Base-by-base conservation (phyloP, 2,888 invertebrate species). In the Nebria brevicollis region DNA sequence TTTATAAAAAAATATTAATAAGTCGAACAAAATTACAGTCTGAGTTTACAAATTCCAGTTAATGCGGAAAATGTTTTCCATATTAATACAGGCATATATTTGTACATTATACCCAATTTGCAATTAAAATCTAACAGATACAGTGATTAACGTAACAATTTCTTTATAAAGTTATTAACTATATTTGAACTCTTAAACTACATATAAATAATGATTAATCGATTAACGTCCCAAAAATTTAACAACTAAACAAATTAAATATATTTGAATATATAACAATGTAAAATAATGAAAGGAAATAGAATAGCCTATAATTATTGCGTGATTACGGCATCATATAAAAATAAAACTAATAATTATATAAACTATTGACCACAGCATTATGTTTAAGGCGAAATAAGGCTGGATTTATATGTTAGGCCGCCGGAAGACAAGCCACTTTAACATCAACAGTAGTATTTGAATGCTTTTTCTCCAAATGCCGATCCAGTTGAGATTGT, bases 401-500 rank as follows among this genome's bases (percentile, higher is more conserved):
- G 34, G 54, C 13, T 8, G 54, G 54, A 54, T 6, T 6, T 54
- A 11, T 2, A 54, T 34, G 5, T 54, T 54, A 54, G 54, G 54
- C 8, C 8, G 7, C 54, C 54, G 54, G 54, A 13, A 13, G 54
- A 54, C 54, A 54, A 11, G 7, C 26, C 41, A 13, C 7, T 73
- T 43, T 73, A 73, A 73, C 73, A 7, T 26, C 15, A 10, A 13
- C 41, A n/a, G 4, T 68, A 26, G 6, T n/a, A 25, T 72, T 66
- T 2, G 80, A 70, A 81, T 87, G 86, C 77, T 84, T 83, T 82
- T 86, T 86, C 20, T 81, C 83, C 75, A 85, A 82, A 83, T 88
- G 88, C 41, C 85, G 83, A 25, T 83, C 82, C 25, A 87, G 82
- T 82, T 88, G 88, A 13, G 84, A 82, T 13, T 84, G 83, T 76